Evolutionary conservation across 2,113 vertebrate genomes (phyloP), one percentile per base, ranked within the genome.

Genomic region (Seriola dumerili): DNA sequence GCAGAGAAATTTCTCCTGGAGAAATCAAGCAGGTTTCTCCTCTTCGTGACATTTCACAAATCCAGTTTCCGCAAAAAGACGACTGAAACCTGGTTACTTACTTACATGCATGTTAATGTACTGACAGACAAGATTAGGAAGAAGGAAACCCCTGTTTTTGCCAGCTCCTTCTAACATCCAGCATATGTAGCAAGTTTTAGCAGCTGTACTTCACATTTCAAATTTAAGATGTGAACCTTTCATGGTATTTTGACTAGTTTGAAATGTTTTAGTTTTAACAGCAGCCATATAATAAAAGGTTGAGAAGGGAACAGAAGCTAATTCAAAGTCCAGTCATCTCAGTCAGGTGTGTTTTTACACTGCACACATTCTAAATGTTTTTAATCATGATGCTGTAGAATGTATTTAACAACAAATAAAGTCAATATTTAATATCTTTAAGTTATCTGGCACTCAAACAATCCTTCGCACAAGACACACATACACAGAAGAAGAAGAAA

Each of bases 381-480:
- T 62, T 38, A 3, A 48, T 76, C 4, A 46, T 17, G 0, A 74
- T 52, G 48, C 19, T 72, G 63, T 25, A 0, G 0, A 32, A 54
- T 44, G 36, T 68, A 29, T 63, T 79, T n/a, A 32, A 73, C 4
- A 40, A 46, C 32, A 52, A 84, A 81, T 88, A 82, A 82, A 85
- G 2, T 16, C 17, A 4, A 6, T n/a, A 66, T 77, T 77, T 55
- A 76, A 75, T 34, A 62, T 5, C 9, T 19, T 46, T 0, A 40
- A 5, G 2, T 11, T 16, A 4, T 44, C 13, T 32, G 8, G n/a
- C 4, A 8, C 17, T 8, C n/a, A 63, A 32, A 0, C 59, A 48
- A 13, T 40, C 11, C 3, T 13, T 25, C 44, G 72, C 4, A 12
- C 0, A 3, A 9, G 8, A 11, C 42, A 46, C 13, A 46, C 25